A percentile compares a stretch with the other conserved stretches of the same genome.
Conservation (phyloP, 2,797 vertebrate genomes). For the Geotrypetes seraphini region DNA sequence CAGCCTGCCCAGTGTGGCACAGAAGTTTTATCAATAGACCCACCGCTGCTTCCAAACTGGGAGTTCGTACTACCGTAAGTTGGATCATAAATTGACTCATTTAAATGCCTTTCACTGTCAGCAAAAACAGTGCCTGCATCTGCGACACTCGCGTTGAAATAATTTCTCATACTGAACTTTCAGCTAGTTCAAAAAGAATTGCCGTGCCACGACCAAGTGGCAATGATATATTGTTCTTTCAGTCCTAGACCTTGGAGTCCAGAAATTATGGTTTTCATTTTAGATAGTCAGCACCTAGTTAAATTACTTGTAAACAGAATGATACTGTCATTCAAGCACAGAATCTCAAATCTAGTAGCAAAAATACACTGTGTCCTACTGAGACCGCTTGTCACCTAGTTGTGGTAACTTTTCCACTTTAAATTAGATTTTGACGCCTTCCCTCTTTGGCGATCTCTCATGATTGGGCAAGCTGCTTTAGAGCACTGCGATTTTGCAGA, state of each 20-base stretch:
- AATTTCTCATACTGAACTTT: conserved; percentile 15
- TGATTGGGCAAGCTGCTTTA: too few relatives aligned
- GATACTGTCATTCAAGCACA: neutral
- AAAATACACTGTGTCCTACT: too few relatives aligned
- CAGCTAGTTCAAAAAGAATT: neutral
- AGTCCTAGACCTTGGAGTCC: neutral
- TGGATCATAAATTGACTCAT: conserved; percentile 11
- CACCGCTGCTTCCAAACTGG: conserved; percentile 7
- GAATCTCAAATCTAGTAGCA: too few relatives aligned
- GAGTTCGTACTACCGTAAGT: neutral
- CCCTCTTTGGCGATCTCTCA: too few relatives aligned
- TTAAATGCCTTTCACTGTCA: neutral
- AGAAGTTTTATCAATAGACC: conserved; percentile 17
- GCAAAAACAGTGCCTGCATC: neutral
- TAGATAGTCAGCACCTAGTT: neutral
- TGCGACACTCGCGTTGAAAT: neutral
- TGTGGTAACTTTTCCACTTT: too few relatives aligned
- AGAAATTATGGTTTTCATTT: neutral
- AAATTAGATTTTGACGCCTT: too few relatives aligned
- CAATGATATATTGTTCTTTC: conserved; percentile 1
- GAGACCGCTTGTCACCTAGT: too few relatives aligned
- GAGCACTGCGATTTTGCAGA: too few relatives aligned
- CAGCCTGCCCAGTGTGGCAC: too few relatives aligned
- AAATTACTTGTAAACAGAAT: neutral
- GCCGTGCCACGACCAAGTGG: neutral